Conservation (phyloP, 1,140 invertebrate genomes). For the Drosophila elegans region DNA sequence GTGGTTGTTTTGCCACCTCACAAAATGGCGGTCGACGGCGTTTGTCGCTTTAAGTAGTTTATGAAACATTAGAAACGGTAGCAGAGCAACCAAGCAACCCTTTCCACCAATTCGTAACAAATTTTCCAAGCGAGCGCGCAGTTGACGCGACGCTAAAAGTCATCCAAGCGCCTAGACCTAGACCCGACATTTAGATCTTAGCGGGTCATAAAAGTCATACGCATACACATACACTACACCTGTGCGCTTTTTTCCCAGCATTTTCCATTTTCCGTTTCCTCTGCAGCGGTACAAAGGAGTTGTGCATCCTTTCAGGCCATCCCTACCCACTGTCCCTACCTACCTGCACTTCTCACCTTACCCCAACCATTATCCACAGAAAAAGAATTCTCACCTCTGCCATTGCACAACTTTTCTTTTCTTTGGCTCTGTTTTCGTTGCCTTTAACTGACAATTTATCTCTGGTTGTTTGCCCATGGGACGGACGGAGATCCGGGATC, state of each 20-base stretch:
- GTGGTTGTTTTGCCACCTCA: conserved; percentile 35
- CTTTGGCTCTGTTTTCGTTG: conserved; percentile 45
- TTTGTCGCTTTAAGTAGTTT: conserved; percentile 56
- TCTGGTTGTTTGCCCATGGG: conserved; percentile 53
- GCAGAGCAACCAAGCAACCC: conserved; percentile 49
- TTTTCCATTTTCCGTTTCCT: conserved; percentile 37
- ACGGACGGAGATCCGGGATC: conserved; percentile 4
- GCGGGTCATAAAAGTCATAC: conserved; percentile 11
- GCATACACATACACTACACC: conserved; percentile 10
- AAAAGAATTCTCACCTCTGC: conserved; percentile 40
- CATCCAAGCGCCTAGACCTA: conserved; percentile 46
- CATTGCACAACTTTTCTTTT: conserved; percentile 76
- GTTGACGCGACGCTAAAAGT: conserved; percentile 30
- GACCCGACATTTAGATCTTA: conserved; percentile 9
- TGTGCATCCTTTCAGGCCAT: conserved; percentile 37
- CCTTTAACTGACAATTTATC: conserved; percentile 81
- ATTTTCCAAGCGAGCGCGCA: conserved; percentile 70
- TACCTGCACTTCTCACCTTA: conserved; percentile 26
- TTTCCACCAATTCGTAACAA: conserved; percentile 50
- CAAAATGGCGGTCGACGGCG: conserved; percentile 66
- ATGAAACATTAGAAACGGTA: conserved; percentile 35
- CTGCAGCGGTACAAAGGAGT: conserved; percentile 14
- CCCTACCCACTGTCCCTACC: not conserved
- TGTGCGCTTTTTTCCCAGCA: conserved; percentile 4
- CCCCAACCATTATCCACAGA: not conserved